Conservation (phyloP, 2,113 vertebrate genomes). For the Myanophis thanlyinensis region DNA sequence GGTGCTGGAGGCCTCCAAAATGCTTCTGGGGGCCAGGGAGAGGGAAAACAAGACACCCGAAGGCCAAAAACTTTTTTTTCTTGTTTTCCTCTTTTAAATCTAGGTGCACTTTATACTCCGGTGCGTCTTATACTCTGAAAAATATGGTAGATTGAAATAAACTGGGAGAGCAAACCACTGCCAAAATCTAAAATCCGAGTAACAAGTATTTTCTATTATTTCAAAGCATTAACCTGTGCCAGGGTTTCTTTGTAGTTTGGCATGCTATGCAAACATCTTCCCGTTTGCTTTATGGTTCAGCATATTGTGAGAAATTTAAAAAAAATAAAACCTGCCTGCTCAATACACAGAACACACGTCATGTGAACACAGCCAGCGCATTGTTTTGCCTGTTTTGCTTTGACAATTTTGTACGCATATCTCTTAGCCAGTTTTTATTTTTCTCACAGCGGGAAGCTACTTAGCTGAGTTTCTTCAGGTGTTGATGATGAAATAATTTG, state of each 20-base stretch:
- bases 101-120: too few relatives aligned
- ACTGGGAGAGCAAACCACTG: too few relatives aligned
- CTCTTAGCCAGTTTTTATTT: neutral
- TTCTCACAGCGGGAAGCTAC: neutral
- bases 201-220: too few relatives aligned
- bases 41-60: too few relatives aligned
- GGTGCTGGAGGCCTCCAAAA: too few relatives aligned
- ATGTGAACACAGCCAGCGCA: neutral
- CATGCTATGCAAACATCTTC: neutral
- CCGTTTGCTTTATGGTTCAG: neutral
- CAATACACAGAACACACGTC: neutral
- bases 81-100: too few relatives aligned
- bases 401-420: neutral
- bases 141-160: too few relatives aligned
- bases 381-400: neutral
- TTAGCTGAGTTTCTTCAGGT: neutral
- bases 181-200: too few relatives aligned
- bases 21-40: too few relatives aligned
- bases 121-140: too few relatives aligned
- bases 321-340: neutral
- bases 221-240: neutral
- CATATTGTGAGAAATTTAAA: neutral
- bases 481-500: neutral
- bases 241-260: neutral
- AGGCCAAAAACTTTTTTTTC: too few relatives aligned